phyloP scores from a whole-genome alignment of 2,797 vertebrate species.

The Erpetoichthys calabaricus region DNA sequence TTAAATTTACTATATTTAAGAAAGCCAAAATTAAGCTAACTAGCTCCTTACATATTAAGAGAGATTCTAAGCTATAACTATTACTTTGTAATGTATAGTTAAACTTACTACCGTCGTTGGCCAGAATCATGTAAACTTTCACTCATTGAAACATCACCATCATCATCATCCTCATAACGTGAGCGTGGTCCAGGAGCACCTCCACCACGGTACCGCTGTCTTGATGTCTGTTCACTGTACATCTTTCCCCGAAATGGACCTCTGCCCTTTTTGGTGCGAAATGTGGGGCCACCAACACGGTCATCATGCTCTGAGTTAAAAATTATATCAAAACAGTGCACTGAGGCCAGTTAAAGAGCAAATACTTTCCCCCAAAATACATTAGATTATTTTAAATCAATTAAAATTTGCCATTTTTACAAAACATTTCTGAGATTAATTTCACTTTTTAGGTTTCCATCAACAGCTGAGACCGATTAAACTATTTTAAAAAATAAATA shows the following conservation, averaged over 20 bases:
- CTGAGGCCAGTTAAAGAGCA: too few relatives aligned
- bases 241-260: conserved; percentile 53
- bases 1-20: neutral
- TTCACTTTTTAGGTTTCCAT: too few relatives aligned
- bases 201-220: conserved; percentile 42
- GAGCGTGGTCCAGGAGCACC: conserved; percentile 32
- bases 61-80: too few relatives aligned
- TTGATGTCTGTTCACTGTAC: conserved; percentile 41
- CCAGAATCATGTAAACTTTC: conserved; percentile 46
- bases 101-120: conserved; percentile 48
- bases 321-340: neutral
- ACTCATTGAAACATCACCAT: conserved; percentile 63
- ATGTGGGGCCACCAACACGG: conserved; percentile 46
- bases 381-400: too few relatives aligned
- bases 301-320: conserved; percentile 63
- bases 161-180: conserved; percentile 49
- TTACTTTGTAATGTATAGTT: neutral
- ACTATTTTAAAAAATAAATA: too few relatives aligned
- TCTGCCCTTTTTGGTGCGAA: conserved; percentile 56
- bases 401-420: too few relatives aligned
- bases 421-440: too few relatives aligned
- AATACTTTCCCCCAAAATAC: too few relatives aligned
- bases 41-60: neutral
- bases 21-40: too few relatives aligned
- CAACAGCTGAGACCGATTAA: too few relatives aligned